Base-by-base conservation (phyloP, 2,888 invertebrate species). In the Cataglyphis livida region DNA sequence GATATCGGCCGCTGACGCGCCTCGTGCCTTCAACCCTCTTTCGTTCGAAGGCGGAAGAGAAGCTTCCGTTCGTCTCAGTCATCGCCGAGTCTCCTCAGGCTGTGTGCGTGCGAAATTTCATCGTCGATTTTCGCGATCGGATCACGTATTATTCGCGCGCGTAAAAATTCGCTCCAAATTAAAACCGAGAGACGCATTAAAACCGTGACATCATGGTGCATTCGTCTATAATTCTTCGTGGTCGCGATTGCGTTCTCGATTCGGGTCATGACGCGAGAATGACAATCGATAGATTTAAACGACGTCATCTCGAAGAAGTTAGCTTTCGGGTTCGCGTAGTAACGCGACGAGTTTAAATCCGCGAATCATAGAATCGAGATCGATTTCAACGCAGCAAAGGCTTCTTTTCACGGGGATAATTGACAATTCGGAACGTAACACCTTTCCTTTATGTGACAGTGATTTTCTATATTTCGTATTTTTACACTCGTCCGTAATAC, bases 21-120 rank as follows among this genome's bases (percentile, higher is more conserved):
- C 87, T 87, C 87, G 87, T 86, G 88, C 85, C 86, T 87, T 90
- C 90, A 90, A 90, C 90, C 90, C 90, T 89, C 90, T 89, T 89
- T 85, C 84, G 82, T 87, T 86, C 59, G 84, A 84, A 84, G 82
- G 81, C 85, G 83, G 84, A 89, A 81, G 85, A 89, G 85, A 85
- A 84, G 86, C 86, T 84, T 88, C 81, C 82, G 84, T 78, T 87
- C 85, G 90, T 89, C 90, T 91, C 91, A 91, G 90, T 91, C 90
- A 89, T 87, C 88, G 85, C 71, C 89, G 89, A 88, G 87, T 91
- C 91, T 88, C 89, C 85, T 87, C 84, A 86, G 84, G 82, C 71
- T 85, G 78, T 85, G 87, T 85, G 88, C 21, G 68, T 82, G 83
- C 87, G 83, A 82, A 73, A 81, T 85, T 65, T 54, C 78, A 81